Percentiles rank a stretch among this genome's conserved stretches.
Conservation (phyloP, 2,113 vertebrate species). For the Sinocyclocheilus grahami region DNA sequence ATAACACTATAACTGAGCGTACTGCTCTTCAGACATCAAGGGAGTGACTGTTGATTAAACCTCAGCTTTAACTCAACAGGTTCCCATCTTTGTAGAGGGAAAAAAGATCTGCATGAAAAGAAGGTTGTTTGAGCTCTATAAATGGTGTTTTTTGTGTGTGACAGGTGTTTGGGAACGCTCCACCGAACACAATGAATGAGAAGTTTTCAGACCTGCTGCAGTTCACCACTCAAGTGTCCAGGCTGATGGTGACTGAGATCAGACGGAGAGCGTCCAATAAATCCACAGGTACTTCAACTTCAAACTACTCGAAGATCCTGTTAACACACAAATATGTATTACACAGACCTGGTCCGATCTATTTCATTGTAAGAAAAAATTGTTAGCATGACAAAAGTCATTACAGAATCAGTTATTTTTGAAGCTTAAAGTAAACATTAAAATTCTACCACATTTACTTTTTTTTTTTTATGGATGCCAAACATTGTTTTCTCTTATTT, state of each 20-base stretch:
- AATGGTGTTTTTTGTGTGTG: slow-evolving; percentile 43
- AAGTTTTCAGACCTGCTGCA: slow-evolving; percentile 98
- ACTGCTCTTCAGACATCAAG: background rate
- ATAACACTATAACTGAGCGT: background rate
- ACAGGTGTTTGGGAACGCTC: slow-evolving; percentile 95
- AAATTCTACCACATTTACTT: background rate
- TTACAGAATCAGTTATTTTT: background rate
- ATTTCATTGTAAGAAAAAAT: background rate
- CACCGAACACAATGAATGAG: slow-evolving; percentile 94
- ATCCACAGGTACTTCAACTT: slow-evolving; percentile 87
- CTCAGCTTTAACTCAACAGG: background rate
- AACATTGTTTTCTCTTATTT: background rate
- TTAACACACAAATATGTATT: background rate
- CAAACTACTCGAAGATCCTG: background rate
- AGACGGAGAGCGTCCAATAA: slow-evolving; percentile 95
- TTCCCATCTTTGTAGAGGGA: background rate
- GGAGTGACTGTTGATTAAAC: background rate
- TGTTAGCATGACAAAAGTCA: background rate
- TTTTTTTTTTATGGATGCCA: background rate
- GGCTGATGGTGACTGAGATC: slow-evolving; percentile 98
- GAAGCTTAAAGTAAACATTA: background rate
- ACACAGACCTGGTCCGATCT: background rate
- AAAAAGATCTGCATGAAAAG: background rate
- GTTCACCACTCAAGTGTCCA: slow-evolving; percentile 98
- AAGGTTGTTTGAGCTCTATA: slow-evolving; percentile 18